Evolutionary conservation across 2,888 invertebrate genomes (phyloP).

Genomic region (Drosophila koepferae): DNA sequence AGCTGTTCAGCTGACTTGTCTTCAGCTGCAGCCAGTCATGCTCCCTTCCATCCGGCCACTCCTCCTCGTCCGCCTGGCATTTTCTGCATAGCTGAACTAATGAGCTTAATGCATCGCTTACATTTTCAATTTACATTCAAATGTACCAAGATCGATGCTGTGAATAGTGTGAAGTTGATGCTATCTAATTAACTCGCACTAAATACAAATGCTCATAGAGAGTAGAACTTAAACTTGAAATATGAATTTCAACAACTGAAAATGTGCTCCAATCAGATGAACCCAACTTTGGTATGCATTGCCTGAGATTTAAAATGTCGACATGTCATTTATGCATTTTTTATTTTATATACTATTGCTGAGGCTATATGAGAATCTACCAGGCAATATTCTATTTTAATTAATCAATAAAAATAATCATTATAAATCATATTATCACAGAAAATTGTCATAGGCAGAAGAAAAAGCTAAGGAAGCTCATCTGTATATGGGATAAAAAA

Average conservation of each 20-base stretch:
- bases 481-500: too few relatives aligned
- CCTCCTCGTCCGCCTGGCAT: constrained; percentile 22
- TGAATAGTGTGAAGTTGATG: constrained; percentile 2
- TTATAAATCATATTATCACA: too few relatives aligned
- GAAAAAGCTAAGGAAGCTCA: too few relatives aligned
- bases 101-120: constrained; percentile 53
- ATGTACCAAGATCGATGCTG: constrained; percentile 24
- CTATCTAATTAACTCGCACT: background rate
- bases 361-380: too few relatives aligned
- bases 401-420: too few relatives aligned
- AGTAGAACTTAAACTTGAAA: background rate
- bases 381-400: too few relatives aligned
- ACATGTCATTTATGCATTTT: too few relatives aligned
- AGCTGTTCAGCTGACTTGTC: constrained; percentile 55
- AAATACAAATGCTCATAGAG: too few relatives aligned
- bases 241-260: background rate
- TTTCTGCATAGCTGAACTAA: constrained; percentile 64
- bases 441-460: too few relatives aligned
- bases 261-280: background rate
- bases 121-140: constrained; percentile 39
- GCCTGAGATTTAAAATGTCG: too few relatives aligned
- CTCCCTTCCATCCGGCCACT: background rate
- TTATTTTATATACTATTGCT: too few relatives aligned
- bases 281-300: background rate
- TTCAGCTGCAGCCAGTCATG: constrained; percentile 16